Evolutionary conservation across 2,888 invertebrate genomes (phyloP), one percentile per base, ranked within the genome.

Genomic region (Lissocephala sabroskyi): DNA sequence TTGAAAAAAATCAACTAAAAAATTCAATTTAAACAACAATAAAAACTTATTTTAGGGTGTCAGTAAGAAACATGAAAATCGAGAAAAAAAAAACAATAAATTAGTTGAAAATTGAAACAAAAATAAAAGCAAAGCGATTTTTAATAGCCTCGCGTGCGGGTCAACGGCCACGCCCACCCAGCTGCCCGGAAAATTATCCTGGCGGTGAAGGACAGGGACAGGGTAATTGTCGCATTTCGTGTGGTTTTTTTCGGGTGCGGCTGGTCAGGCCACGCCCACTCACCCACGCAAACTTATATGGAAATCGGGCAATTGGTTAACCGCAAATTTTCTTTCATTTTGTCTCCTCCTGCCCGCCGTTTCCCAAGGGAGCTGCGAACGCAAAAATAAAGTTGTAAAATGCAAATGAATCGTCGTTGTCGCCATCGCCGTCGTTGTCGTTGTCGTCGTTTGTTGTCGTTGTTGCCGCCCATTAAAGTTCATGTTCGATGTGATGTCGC

Each of bases 401-500:
- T 73, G 71, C 76, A 73, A 73, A 73, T 73, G 73, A 76, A 76
- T 65, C 57, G 52, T 54, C 56, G 45, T 42, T 32, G 36, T 9
- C 40, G 33, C 13, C 39, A 45, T 45, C 29, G 43, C 41, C 37
- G 56, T 44, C 29, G 26, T 41, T 13, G 52, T 51, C 42, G 14
- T 51, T 60, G 44, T 56, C 53, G 49, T 33, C 45, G 49, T 56
- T 30, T 30, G 23, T 17, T 16, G 16, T 14, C 13, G 35, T 35
- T 16, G 35, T 40, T 23, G 19, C 2, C 23, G 57, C 65, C 65
- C 71, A 67, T 67, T 71, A 65, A 71, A 75, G 71, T 73, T 73
- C 76, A 75, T 76, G 76, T 76, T 73, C 76, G 66, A 75, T 68
- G 65, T 59, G 71, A 75, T 71, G 71, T 71, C 64, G 76, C 76